These are phyloP conservation scores for Mylabris phalerata DNA, from an alignment of 1,140 invertebrate species.

Conservation along the genomic window DNA sequence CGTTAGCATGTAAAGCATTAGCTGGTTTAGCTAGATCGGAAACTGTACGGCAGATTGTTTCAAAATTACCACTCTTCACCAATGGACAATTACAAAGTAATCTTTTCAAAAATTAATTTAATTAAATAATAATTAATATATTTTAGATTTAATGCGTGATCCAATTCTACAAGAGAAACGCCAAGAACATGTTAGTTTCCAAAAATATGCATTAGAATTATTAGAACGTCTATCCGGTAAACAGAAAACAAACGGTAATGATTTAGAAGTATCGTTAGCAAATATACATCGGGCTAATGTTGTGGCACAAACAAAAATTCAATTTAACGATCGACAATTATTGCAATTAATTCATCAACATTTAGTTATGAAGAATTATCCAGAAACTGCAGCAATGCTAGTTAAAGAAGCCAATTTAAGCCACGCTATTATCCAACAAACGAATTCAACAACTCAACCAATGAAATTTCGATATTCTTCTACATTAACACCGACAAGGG, in stretches of 20 bases:
- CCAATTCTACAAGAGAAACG: constrained; percentile 94
- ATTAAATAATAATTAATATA: constrained; percentile 6
- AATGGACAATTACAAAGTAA: constrained; percentile 85
- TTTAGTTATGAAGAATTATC: constrained; percentile 68
- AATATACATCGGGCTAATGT: constrained; percentile 88
- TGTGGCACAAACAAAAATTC: constrained; percentile 90
- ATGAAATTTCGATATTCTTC: constrained; percentile 52
- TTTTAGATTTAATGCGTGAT: constrained; percentile 83
- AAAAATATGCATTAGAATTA: constrained; percentile 88
- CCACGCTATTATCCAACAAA: constrained; percentile 36
- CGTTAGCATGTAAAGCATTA: constrained; percentile 84
- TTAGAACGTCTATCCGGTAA: constrained; percentile 89
- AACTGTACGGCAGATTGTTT: constrained; percentile 89
- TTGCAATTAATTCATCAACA: constrained; percentile 89
- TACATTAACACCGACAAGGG: constrained; percentile 39
- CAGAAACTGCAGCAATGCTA: constrained; percentile 62
- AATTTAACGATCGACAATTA: constrained; percentile 88
- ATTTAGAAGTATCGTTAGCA: constrained; percentile 74
- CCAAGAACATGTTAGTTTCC: constrained; percentile 91
- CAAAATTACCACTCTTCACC: constrained; percentile 91
- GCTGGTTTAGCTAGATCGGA: constrained; percentile 87
- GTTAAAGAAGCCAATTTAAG: constrained; percentile 66
- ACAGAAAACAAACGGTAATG: constrained; percentile 67
- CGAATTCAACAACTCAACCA: constrained; percentile 43
- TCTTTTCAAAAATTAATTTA: background rate